A percentile compares a stretch with the other conserved stretches of the same genome.
Conservation (phyloP, 2,888 invertebrate species). For the Eucriotettix oculatus region DNA sequence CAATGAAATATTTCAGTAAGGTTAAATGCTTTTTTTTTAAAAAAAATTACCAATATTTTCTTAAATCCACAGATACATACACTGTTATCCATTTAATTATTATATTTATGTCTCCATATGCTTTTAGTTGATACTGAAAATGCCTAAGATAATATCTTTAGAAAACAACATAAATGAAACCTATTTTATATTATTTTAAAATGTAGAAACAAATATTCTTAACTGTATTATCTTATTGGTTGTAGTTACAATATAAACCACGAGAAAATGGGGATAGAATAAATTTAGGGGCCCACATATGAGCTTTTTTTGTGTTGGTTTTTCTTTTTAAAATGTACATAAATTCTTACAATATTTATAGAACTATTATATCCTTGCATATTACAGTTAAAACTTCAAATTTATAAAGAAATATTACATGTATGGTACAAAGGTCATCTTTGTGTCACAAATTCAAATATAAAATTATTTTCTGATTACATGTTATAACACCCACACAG, state of each 20-base stretch:
- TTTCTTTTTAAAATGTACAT: not conserved
- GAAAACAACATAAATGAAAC: slow-evolving; percentile 9
- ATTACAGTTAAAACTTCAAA: not conserved
- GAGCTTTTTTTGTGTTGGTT: not conserved
- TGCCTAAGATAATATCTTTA: slow-evolving; percentile 10
- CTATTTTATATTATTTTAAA: slow-evolving; percentile 8
- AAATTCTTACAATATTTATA: not conserved
- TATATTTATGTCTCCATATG: slow-evolving; percentile 10
- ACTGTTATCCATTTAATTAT: not conserved
- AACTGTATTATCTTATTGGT: not conserved
- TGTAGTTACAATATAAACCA: slow-evolving; percentile 1
- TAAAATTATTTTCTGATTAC: not conserved
- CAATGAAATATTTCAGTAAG: too few relatives aligned
- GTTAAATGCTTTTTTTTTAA: too few relatives aligned
- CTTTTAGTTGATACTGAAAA: slow-evolving; percentile 8
- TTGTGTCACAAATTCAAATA: not conserved
- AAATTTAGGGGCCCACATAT: slow-evolving; percentile 8
- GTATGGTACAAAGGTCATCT: not conserved
- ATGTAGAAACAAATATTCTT: slow-evolving; percentile 4
- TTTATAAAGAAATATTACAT: not conserved
- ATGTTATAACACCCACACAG: not conserved
- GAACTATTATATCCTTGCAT: not conserved
- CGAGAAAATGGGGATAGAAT: slow-evolving; percentile 2
- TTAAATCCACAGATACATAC: not conserved
- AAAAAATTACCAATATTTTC: too few relatives aligned